Evolutionary conservation across 2,888 invertebrate species (phyloP), one percentile per base, ranked within the genome.

Genomic region (Piscicola geometra): DNA sequence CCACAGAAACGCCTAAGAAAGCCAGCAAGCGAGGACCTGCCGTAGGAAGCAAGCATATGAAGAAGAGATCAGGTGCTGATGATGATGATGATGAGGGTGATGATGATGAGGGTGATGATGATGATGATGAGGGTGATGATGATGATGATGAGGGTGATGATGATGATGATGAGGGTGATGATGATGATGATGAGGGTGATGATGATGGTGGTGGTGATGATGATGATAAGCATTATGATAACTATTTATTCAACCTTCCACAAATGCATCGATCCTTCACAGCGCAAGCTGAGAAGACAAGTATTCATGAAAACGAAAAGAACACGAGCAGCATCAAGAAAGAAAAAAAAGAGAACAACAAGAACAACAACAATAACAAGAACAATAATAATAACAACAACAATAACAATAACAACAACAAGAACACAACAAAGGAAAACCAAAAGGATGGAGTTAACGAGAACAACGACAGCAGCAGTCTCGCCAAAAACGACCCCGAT

Each of bases 161-260:
- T 75, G 70, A 68, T 69, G 75, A 69, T 56, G 75, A 76, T 69
- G 76, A 76, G 28, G 78, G 78, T 18, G 78, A 78, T 52, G 86
- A 85, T 69, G 85, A 86, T 41, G 87, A 88, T 1, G 86, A 86
- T 15, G 84, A 86, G 1, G 86, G 86, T 1, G 86, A 86, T n/a
- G 87, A 86, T 35, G 87, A 84, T 64, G 83, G 68, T 66, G 60
- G n/a, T 56, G 60, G n/a, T 56, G 60, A 25, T 56, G 60, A 56
- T 56, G 60, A n/a, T 56, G 60, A 56, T 56, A n/a, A 56, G 9
- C 15, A 56, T 56, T 9, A 56, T 56, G 60, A 25, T 56, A 21
- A 25, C n/a, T 3, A 56, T 25, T n/a, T n/a, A n/a, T n/a, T n/a
- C n/a, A n/a, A n/a, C n/a, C n/a, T n/a, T n/a, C n/a, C n/a, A n/a